phyloP scores from a whole-genome alignment of 2,888 invertebrate species.

The Marronus borbonicus region DNA sequence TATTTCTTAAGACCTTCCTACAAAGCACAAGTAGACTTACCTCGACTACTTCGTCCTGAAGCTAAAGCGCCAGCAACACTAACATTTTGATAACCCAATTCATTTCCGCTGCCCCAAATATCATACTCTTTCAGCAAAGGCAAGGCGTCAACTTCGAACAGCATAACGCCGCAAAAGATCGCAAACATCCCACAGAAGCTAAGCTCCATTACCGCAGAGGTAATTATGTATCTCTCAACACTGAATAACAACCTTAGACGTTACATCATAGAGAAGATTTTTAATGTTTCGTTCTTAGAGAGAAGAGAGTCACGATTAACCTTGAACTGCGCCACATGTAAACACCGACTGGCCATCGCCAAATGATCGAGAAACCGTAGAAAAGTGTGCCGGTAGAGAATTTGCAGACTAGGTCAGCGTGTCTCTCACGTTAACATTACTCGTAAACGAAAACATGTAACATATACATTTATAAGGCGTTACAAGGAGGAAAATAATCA shows the following conservation, averaged over 20 bases:
- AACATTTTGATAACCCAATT: background rate
- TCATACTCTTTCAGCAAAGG: constrained; percentile 56
- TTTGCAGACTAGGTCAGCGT: constrained; percentile 21
- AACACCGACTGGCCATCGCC: background rate
- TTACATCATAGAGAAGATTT: constrained; percentile 1
- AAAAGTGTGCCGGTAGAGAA: constrained; percentile 10
- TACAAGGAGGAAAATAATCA: too few relatives aligned
- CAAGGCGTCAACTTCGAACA: background rate
- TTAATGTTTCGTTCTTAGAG: background rate
- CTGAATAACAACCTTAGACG: background rate
- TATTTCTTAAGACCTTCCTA: too few relatives aligned
- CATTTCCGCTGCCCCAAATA: constrained; percentile 60
- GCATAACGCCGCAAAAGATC: background rate
- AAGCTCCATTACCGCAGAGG: background rate
- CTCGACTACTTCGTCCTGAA: background rate
- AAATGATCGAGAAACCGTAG: background rate
- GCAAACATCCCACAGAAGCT: too few relatives aligned
- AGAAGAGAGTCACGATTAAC: background rate
- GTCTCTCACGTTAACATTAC: background rate
- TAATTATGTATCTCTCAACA: background rate
- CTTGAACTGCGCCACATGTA: constrained; percentile 12
- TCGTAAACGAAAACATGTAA: background rate
- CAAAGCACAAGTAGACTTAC: background rate
- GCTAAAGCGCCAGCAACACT: background rate
- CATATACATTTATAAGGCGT: too few relatives aligned